Conservation (phyloP, 1,140 invertebrate species). For the Caenorhabditis tropicalis region DNA sequence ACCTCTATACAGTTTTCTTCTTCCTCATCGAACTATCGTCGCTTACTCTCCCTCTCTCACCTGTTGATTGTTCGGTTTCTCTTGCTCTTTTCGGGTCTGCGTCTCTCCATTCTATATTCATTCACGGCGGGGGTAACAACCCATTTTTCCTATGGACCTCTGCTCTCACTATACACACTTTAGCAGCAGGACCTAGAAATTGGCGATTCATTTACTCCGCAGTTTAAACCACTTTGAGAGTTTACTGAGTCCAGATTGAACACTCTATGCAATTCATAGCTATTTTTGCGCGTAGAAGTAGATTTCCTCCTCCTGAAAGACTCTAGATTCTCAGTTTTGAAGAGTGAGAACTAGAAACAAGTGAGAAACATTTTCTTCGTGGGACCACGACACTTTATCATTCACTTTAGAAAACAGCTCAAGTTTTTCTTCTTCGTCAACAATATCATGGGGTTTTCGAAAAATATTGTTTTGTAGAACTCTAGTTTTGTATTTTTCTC, state of each 20-base stretch:
- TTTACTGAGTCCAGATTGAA: too few species aligned
- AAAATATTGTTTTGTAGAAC: background rate
- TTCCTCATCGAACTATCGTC: background rate
- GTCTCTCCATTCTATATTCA: background rate
- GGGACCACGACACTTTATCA: too few species aligned
- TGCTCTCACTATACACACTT: background rate
- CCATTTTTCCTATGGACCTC: background rate
- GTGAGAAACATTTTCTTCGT: too few species aligned
- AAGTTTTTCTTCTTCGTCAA: background rate
- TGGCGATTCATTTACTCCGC: background rate
- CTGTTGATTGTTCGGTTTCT: background rate
- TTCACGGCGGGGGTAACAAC: background rate
- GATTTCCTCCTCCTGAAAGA: too few species aligned
- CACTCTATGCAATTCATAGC: too few species aligned
- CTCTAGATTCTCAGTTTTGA: too few species aligned
- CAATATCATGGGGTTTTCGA: background rate
- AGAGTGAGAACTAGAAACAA: too few species aligned
- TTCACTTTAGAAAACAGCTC: background rate
- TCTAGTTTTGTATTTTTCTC: background rate
- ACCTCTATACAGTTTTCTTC: background rate
- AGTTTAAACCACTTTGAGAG: too few species aligned
- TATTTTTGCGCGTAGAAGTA: too few species aligned
- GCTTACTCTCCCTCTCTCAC: slow-evolving; percentile 7
- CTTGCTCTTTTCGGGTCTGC: background rate
- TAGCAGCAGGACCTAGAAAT: background rate